Conservation (phyloP, 2,113 vertebrate species). For the Microcebus lehilahytsara region DNA sequence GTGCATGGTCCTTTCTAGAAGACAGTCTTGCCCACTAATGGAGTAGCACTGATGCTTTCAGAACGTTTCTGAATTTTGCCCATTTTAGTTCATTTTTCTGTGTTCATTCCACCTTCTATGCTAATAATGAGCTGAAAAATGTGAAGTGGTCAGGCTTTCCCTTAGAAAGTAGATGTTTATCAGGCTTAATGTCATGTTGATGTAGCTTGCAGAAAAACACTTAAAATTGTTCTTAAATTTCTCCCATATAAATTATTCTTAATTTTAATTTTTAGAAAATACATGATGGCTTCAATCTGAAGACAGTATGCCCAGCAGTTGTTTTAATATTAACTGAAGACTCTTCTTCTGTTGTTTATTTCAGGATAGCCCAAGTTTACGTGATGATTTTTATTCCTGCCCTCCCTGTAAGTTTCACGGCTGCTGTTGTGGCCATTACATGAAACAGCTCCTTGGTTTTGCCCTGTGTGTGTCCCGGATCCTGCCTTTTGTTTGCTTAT, state of each 20-base stretch:
- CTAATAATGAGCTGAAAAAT: background rate
- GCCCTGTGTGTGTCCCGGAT: no score
- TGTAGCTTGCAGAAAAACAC: background rate
- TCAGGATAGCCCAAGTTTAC: constrained; percentile 93
- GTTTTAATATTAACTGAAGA: background rate
- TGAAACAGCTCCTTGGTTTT: background rate
- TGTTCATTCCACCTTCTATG: background rate
- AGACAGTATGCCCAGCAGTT: background rate
- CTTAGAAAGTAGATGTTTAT: background rate
- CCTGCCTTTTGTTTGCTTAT: background rate
- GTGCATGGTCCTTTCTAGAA: background rate
- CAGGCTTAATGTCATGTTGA: background rate
- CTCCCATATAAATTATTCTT: background rate
- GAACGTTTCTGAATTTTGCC: background rate
- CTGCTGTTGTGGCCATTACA: accelerated
- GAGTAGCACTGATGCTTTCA: background rate
- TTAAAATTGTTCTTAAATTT: background rate
- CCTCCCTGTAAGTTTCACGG: constrained; percentile 90
- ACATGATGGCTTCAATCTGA: background rate
- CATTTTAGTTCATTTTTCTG: background rate
- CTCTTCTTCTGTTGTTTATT: constrained; percentile 59
- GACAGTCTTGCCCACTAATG: background rate
- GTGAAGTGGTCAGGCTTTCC: background rate
- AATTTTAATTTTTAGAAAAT: constrained; percentile 3
- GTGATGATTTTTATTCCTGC: constrained; percentile 91